These are phyloP conservation scores for Ophion costatus DNA, from an alignment of 2,888 invertebrate genomes.

Conservation along the genomic window DNA sequence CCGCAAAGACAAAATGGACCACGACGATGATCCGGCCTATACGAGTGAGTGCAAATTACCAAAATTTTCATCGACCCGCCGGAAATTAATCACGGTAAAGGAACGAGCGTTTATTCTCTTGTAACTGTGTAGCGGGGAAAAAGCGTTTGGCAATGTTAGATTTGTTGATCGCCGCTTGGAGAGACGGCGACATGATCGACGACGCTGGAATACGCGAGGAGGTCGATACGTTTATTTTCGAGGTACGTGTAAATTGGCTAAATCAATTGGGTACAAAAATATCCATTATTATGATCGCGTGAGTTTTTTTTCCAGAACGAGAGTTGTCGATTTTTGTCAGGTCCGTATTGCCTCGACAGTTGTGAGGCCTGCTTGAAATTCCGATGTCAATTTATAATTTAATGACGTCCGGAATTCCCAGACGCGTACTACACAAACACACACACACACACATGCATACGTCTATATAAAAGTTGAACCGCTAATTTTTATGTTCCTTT, in stretches of 20 bases:
- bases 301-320: not conserved
- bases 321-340: conserved; percentile 56
- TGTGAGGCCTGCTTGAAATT: too few species aligned
- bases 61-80: not conserved
- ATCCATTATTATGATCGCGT: not conserved
- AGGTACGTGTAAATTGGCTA: conserved; percentile 38
- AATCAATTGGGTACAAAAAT: not conserved
- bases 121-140: conserved; percentile 36
- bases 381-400: too few species aligned
- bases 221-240: conserved; percentile 69
- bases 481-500: too few species aligned
- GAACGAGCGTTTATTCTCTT: not conserved
- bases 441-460: too few species aligned
- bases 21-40: conserved; percentile 24
- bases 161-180: conserved; percentile 61
- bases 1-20: not conserved
- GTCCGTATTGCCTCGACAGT: too few species aligned
- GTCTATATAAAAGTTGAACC: too few species aligned
- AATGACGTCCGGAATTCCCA: too few species aligned
- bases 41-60: conserved; percentile 37
- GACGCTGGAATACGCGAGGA: conserved; percentile 66
- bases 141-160: conserved; percentile 67
- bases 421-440: too few species aligned
- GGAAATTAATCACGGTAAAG: not conserved
- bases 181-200: conserved; percentile 52